Base-by-base conservation (phyloP, 2,888 invertebrate genomes). In the Hylaea fasciaria region DNA sequence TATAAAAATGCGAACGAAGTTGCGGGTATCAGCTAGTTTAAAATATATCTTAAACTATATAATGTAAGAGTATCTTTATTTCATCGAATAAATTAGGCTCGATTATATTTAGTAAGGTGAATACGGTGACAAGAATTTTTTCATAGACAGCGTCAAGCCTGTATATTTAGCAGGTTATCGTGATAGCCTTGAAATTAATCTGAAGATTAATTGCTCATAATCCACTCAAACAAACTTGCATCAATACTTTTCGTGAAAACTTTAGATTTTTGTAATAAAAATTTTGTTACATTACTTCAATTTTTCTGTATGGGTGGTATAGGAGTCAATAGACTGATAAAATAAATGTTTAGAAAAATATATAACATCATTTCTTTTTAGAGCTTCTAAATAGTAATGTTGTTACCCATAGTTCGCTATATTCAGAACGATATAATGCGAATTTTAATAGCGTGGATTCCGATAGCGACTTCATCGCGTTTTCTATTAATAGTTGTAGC, bases 181-280 rank as follows among this genome's bases (percentile, higher is more conserved):
- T 55, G 65, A 70, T 71, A 70, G 49, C 78, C 75, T 76, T 73
- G 72, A 48, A 64, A 64, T 62, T 68, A 71, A 76, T 69, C 67
- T 53, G 13, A 51, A 72, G 77, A 80, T 78, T 77, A 80, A 74
- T 72, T 52, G 60, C 64, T 72, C 71, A 71, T 77, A 78, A 77
- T 80, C 80, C 74, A 75, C 68, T 72, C 74, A 68, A 59, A 61
- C 69, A 69, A 70, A 71, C 70, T 72, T 68, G 65, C 69, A 71
- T 71, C 67, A 71, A 63, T 65, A 69, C 61, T 66, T 69, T 63
- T 76, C 57, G 55, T 69, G 69, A 69, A 65, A 64, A 58, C 17
- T 58, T 43, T 62, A 50, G 52, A 57, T 51, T 58, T 55, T 50
- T 46, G 17, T 14, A 43, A 3, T 11, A 51, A 51, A 11, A 52